phyloP scores from a whole-genome alignment of 2,888 invertebrate species.

The Eudasyphora cyanicolor region DNA sequence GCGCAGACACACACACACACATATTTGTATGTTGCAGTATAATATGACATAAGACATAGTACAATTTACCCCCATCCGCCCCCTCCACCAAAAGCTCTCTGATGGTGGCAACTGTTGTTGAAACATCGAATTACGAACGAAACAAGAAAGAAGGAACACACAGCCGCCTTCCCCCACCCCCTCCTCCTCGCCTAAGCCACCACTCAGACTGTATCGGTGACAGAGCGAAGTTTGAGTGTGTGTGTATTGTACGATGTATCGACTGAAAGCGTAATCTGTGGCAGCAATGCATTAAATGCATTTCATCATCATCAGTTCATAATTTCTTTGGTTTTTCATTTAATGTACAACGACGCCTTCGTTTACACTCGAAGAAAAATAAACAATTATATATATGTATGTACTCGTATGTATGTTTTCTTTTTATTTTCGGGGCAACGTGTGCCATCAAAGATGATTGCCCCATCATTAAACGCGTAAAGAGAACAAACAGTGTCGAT shows the following conservation, averaged over 20 bases:
- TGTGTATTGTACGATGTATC: conserved; percentile 3
- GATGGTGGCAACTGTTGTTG: no score
- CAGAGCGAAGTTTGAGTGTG: neutral
- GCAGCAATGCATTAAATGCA: conserved; percentile 33
- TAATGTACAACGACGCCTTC: neutral
- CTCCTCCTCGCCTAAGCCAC: neutral
- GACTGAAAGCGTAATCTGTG: conserved; percentile 15
- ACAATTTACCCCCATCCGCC: conserved; percentile 8
- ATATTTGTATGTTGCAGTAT: neutral
- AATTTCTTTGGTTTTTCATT: neutral
- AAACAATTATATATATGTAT: no score
- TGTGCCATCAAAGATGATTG: no score
- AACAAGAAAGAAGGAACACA: neutral
- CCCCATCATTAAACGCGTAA: no score
- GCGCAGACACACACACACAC: conserved; percentile 39
- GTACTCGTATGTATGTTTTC: no score
- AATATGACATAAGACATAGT: conserved; percentile 17
- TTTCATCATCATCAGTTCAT: no score
- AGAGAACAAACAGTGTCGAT: no score
- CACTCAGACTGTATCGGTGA: neutral
- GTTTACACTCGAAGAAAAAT: neutral
- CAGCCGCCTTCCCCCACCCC: neutral
- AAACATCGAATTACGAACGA: neutral
- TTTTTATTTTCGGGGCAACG: no score
- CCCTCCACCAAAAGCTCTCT: neutral